These are phyloP conservation scores for Acanthosepion lycidas DNA, from an alignment of 2,888 invertebrate genomes.

Conservation along the genomic window DNA sequence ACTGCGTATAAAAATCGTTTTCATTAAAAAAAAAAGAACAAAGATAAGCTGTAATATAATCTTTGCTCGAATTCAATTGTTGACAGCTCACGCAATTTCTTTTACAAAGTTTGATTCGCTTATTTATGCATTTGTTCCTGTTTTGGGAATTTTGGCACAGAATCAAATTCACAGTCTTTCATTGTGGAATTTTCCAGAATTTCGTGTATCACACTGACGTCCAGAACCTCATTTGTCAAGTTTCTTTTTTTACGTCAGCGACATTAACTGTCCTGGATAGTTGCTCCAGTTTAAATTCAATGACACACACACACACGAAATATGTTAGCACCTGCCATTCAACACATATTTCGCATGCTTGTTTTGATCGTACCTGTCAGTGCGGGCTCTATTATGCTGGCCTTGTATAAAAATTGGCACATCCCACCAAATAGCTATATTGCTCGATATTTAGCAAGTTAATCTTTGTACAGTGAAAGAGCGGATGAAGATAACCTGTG, in stretches of 20 bases:
- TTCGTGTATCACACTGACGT: neutral
- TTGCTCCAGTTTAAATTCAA: neutral
- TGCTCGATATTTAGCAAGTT: neutral
- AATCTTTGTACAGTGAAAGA: neutral
- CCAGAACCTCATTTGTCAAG: neutral
- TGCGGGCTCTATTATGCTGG: neutral
- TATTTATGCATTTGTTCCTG: neutral
- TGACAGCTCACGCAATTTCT: neutral
- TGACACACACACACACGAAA: neutral
- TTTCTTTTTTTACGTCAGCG: neutral
- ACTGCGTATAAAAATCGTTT: neutral
- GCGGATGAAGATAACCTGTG: neutral
- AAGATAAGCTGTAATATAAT: no score
- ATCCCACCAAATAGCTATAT: neutral
- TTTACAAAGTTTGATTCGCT: neutral
- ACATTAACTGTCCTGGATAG: neutral
- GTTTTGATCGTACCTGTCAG: neutral
- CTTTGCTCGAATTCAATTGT: neutral
- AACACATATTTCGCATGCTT: neutral
- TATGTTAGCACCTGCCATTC: neutral
- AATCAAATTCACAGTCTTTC: neutral
- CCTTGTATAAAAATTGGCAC: neutral
- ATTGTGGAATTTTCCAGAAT: neutral
- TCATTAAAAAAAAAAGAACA: no score
- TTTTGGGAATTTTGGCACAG: neutral